Evolutionary conservation across 2,797 vertebrate genomes (phyloP).

Genomic region (Pempheris klunzingeri): DNA sequence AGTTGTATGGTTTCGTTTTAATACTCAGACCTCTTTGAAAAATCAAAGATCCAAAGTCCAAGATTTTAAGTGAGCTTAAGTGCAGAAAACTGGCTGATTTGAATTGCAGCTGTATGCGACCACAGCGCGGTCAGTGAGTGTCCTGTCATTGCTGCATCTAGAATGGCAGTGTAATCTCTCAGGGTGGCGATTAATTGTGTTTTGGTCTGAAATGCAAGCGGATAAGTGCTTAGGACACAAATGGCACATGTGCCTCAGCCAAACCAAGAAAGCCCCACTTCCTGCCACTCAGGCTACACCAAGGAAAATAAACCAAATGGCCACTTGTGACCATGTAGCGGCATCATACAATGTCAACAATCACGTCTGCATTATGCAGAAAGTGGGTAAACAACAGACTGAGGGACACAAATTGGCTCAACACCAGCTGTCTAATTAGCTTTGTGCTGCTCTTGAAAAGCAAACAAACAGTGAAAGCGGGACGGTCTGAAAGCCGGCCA

Average conservation of each 20-base stretch:
- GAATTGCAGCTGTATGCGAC: slow-evolving; percentile 12
- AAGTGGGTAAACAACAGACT: slow-evolving; percentile 84
- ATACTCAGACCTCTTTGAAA: background rate
- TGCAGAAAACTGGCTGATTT: slow-evolving; percentile 29
- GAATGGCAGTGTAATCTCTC: slow-evolving; percentile 44
- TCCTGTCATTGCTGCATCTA: slow-evolving; percentile 42
- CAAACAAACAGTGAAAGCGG: slow-evolving; percentile 81
- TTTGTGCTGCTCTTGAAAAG: slow-evolving; percentile 86
- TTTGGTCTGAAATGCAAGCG: slow-evolving; percentile 49
- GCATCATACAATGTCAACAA: slow-evolving; percentile 78
- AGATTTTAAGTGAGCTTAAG: slow-evolving; percentile 1
- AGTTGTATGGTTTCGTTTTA: background rate
- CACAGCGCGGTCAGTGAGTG: slow-evolving; percentile 25
- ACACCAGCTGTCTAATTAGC: slow-evolving; percentile 88
- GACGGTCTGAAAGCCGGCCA: slow-evolving; percentile 78
- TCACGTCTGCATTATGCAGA: slow-evolving; percentile 83
- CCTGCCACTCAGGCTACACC: slow-evolving; percentile 41
- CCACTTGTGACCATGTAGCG: slow-evolving; percentile 72
- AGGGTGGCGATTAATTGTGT: slow-evolving; percentile 47
- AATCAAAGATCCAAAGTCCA: slow-evolving; percentile 7
- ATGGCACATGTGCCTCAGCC: slow-evolving; percentile 33
- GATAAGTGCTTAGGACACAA: slow-evolving; percentile 46
- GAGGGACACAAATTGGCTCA: slow-evolving; percentile 83
- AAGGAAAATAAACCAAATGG: slow-evolving; percentile 71
- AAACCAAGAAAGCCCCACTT: slow-evolving; percentile 29